These are phyloP conservation scores for Drosophila kuntzei DNA, from an alignment of 2,888 invertebrate genomes.

Conservation along the genomic window DNA sequence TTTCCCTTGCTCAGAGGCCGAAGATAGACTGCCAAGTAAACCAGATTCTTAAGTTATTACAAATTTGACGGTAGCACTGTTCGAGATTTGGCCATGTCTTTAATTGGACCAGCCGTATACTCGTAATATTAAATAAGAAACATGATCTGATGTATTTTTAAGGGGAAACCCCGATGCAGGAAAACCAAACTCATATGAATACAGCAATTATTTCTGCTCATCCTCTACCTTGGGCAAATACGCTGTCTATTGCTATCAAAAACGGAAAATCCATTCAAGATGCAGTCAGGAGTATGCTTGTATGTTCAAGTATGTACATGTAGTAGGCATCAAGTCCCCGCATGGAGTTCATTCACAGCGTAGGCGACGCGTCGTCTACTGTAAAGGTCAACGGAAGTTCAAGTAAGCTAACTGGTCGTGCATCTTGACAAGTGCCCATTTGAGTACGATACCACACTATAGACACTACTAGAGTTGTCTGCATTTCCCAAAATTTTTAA, in stretches of 20 bases:
- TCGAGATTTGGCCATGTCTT: background rate
- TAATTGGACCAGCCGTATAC: background rate
- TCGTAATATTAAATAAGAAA: background rate
- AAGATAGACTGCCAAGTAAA: background rate
- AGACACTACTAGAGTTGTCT: slow-evolving; percentile 25
- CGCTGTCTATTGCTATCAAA: slow-evolving; percentile 10
- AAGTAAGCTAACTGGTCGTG: slow-evolving; percentile 40
- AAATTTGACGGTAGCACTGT: background rate
- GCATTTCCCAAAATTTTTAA: background rate
- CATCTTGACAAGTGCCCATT: slow-evolving; percentile 15
- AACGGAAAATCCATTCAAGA: slow-evolving; percentile 25
- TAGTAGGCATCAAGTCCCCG: background rate
- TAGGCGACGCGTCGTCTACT: slow-evolving; percentile 36
- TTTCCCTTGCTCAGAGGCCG: slow-evolving; percentile 8
- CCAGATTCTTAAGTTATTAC: background rate
- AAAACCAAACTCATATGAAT: slow-evolving; percentile 7
- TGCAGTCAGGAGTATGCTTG: slow-evolving; percentile 4
- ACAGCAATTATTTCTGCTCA: slow-evolving; percentile 2
- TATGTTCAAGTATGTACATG: slow-evolving; percentile 2
- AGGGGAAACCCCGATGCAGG: background rate
- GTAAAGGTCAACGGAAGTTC: slow-evolving; percentile 51
- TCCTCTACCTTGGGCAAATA: background rate
- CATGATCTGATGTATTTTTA: background rate
- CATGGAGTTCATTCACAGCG: slow-evolving; percentile 43
- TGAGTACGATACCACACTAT: slow-evolving; percentile 2